Evolutionary conservation across 2,797 vertebrate genomes (phyloP).

Genomic region (Paguma larvata): DNA sequence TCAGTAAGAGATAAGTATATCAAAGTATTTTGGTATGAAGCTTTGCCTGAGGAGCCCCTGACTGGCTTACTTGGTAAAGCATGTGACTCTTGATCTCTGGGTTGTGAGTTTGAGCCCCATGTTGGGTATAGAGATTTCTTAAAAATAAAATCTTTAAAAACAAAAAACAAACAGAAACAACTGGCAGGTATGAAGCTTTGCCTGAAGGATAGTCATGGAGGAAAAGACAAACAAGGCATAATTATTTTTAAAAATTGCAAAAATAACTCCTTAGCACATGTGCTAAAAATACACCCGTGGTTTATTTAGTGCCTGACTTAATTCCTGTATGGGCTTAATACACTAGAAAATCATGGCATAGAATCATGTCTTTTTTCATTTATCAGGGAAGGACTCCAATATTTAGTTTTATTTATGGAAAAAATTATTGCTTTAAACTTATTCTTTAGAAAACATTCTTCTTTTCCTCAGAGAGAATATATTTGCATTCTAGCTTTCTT

Average conservation of each 20-base stretch:
- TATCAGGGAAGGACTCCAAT: constrained; percentile 31
- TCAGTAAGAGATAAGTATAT: not conserved
- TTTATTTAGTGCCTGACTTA: constrained; percentile 37
- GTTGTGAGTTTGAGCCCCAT: too few species aligned
- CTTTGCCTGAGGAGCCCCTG: not conserved
- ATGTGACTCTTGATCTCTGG: too few species aligned
- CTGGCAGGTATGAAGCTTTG: not conserved
- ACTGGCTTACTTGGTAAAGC: too few species aligned
- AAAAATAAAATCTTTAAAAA: too few species aligned
- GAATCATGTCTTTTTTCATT: constrained; percentile 13
- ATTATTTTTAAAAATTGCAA: constrained; percentile 41
- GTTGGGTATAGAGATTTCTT: too few species aligned
- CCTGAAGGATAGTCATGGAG: not conserved
- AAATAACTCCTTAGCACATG: not conserved
- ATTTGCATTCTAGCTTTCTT: not conserved
- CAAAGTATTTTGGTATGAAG: not conserved
- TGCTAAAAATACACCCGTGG: not conserved
- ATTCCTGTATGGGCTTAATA: constrained; percentile 9
- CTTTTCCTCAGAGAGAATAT: not conserved
- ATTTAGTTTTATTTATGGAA: constrained; percentile 40
- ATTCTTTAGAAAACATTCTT: not conserved
- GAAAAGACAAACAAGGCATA: not conserved
- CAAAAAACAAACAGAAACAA: too few species aligned
- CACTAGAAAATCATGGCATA: not conserved
- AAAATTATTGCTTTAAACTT: constrained; percentile 44